Conservation (phyloP, 2,797 vertebrate genomes). For the Lutjanus argentimaculatus region DNA sequence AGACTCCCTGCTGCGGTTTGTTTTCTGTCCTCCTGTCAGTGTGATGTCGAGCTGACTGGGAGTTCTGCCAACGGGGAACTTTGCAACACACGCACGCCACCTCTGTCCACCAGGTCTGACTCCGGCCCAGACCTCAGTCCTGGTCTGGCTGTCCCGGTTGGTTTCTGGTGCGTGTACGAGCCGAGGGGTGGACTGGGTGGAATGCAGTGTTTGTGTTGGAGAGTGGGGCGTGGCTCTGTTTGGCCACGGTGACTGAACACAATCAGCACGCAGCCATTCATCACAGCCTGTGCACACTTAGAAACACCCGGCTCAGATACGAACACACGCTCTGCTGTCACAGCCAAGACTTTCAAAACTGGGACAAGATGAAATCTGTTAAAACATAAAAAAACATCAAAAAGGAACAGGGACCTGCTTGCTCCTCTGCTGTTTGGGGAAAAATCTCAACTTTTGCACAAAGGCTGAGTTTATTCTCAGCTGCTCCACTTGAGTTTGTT, state of each 20-base stretch:
- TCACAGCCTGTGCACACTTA: conserved; percentile 17
- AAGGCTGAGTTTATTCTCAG: conserved; percentile 20
- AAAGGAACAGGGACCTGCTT: conserved; percentile 25
- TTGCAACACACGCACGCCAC: conserved; percentile 6
- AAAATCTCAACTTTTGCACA: conserved; percentile 10
- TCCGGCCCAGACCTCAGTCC: conserved; percentile 10
- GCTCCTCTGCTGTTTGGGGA: conserved; percentile 19
- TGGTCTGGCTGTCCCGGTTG: conserved; percentile 2
- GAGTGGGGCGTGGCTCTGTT: conserved; percentile 59
- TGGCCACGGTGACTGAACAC: conserved; percentile 49
- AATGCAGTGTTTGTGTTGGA: conserved; percentile 71
- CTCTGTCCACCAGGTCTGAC: neutral
- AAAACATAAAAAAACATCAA: conserved; percentile 40
- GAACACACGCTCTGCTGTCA: conserved; percentile 28
- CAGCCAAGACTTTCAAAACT: conserved; percentile 39
- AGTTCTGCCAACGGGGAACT: conserved; percentile 41
- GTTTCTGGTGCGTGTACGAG: neutral
- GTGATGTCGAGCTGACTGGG: conserved; percentile 36
- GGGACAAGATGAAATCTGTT: conserved; percentile 48
- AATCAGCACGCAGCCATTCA: conserved; percentile 56
- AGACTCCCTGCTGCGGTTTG: conserved; percentile 24
- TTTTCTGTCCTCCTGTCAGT: conserved; percentile 39
- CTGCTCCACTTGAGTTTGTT: conserved; percentile 14
- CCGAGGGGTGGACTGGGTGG: conserved; percentile 25
- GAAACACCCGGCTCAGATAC: conserved; percentile 17